These are phyloP conservation scores for Drosophila hamatofila DNA, from an alignment of 2,888 invertebrate species.

Conservation along the genomic window DNA sequence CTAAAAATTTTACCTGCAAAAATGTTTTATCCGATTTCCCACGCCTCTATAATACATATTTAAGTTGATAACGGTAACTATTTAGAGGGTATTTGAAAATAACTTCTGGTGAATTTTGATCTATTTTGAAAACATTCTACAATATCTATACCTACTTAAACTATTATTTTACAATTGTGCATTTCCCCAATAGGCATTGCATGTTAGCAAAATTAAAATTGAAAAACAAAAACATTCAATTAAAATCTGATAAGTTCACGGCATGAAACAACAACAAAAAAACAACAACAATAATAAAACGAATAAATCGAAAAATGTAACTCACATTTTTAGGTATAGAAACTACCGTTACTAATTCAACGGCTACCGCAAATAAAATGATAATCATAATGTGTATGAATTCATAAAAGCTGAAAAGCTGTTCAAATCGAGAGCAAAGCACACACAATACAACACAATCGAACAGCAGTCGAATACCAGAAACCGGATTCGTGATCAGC, in stretches of 20 bases:
- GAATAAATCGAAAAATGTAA: slow-evolving; percentile 10
- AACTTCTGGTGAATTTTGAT: neutral
- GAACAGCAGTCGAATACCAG: slow-evolving; percentile 1
- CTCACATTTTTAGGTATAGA: slow-evolving; percentile 23
- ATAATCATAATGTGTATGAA: slow-evolving; percentile 31
- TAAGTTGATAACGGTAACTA: no score
- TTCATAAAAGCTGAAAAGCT: slow-evolving; percentile 36
- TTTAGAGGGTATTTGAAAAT: no score
- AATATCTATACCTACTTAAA: neutral
- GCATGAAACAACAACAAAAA: slow-evolving; percentile 1
- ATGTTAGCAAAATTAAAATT: slow-evolving; percentile 9
- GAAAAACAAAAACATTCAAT: neutral
- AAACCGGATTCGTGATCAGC: slow-evolving; percentile 64
- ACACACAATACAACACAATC: slow-evolving; percentile 32
- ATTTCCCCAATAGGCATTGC: slow-evolving; percentile 12
- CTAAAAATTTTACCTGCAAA: no score
- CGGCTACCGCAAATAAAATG: slow-evolving; percentile 50
- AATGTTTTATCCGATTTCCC: no score
- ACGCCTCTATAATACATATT: no score
- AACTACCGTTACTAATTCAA: slow-evolving; percentile 43
- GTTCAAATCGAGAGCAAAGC: slow-evolving; percentile 60
- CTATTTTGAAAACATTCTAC: neutral
- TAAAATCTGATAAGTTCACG: slow-evolving; percentile 21
- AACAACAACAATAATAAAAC: neutral
- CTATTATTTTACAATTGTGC: slow-evolving; percentile 16